Evolutionary conservation across 2,888 invertebrate genomes (phyloP).

Genomic region (Reticulitermes lucifugus): DNA sequence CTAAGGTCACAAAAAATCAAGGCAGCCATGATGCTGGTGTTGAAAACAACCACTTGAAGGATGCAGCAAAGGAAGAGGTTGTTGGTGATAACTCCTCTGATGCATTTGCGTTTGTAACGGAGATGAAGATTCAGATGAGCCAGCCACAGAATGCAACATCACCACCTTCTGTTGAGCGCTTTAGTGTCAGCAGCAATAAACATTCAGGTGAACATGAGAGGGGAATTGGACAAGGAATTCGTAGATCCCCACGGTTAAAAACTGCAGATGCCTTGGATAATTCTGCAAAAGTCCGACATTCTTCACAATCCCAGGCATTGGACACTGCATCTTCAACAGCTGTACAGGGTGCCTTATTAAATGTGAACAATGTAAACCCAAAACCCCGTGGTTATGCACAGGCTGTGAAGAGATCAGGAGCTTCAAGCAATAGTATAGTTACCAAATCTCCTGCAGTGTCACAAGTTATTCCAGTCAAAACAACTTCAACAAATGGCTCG

Average conservation of each 20-base stretch:
- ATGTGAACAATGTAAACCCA: not conserved
- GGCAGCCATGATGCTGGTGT: not conserved
- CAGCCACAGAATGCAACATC: conserved; percentile 40
- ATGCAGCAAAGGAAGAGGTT: conserved; percentile 21
- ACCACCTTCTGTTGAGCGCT: not conserved
- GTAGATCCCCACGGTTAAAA: not conserved
- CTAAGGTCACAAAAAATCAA: not conserved
- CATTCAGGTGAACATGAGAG: conserved; percentile 2
- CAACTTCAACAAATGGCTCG: conserved; percentile 4
- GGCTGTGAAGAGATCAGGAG: conserved; percentile 23
- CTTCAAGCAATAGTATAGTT: not conserved
- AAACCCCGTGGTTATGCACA: conserved; percentile 33
- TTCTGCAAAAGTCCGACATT: not conserved
- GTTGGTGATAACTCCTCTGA: conserved; percentile 30
- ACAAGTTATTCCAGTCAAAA: not conserved
- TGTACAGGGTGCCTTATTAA: conserved; percentile 11
- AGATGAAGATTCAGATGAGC: conserved; percentile 53
- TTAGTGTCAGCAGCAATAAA: not conserved
- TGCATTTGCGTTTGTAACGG: conserved; percentile 53
- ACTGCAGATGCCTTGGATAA: not conserved
- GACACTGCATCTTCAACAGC: not conserved
- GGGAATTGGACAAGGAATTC: conserved; percentile 1
- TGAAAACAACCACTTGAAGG: conserved; percentile 18
- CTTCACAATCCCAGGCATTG: not conserved
- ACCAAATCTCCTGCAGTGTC: conserved; percentile 5